phyloP scores from a whole-genome alignment of 2,797 vertebrate species.

The Clarias laeviceps region DNA sequence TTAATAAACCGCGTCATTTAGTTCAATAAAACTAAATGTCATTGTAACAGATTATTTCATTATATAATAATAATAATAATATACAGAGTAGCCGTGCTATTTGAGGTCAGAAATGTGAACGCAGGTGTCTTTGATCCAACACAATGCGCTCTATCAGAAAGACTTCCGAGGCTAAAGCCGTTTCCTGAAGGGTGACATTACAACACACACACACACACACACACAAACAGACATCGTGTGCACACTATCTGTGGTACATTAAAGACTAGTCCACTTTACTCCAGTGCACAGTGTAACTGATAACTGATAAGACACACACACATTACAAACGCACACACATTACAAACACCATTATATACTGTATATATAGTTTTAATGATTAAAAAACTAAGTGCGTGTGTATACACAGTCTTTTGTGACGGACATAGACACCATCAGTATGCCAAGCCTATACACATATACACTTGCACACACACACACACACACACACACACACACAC shows the following conservation, averaged over 20 bases:
- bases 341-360: slow-evolving; percentile 17
- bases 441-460: neutral
- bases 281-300: slow-evolving; percentile 1
- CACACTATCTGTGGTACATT: neutral
- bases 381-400: neutral
- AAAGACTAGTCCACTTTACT: slow-evolving; percentile 17
- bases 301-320: slow-evolving; percentile 31
- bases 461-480: slow-evolving; percentile 2
- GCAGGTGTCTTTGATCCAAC: slow-evolving; percentile 10
- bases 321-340: slow-evolving; percentile 5
- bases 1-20: neutral
- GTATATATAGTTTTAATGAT: neutral
- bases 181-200: slow-evolving; percentile 15
- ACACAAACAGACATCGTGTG: neutral
- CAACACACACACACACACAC: slow-evolving; percentile 17
- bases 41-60: neutral
- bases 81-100: neutral
- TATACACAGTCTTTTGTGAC: slow-evolving; percentile 21
- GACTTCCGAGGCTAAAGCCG: neutral
- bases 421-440: slow-evolving; percentile 21
- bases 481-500: slow-evolving; percentile 21
- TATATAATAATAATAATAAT: neutral
- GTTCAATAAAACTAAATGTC: neutral
- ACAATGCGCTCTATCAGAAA: slow-evolving; percentile 30
- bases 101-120: neutral